phyloP scores from a whole-genome alignment of 2,797 vertebrate species.

The Pteronotus mesoamericanus region DNA sequence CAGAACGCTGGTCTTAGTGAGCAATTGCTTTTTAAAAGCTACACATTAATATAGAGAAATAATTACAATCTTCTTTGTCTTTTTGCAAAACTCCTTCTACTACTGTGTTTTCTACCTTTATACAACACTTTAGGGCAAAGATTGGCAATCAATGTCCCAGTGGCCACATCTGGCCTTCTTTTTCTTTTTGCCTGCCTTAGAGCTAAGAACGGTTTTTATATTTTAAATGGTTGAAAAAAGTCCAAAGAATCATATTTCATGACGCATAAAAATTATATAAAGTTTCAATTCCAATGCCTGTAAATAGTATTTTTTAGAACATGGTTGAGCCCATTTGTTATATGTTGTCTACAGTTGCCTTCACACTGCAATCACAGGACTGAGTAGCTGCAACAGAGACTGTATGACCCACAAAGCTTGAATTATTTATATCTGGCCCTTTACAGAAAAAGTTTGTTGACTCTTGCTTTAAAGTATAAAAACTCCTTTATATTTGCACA shows the following conservation, averaged over 20 bases:
- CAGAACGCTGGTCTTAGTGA: background rate
- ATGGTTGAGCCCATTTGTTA: background rate
- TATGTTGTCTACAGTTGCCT: background rate
- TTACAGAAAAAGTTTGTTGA: background rate
- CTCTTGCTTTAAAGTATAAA: background rate
- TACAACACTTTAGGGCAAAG: background rate
- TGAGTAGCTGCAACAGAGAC: background rate
- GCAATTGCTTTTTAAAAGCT: background rate
- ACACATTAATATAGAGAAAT: background rate
- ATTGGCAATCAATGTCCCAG: background rate
- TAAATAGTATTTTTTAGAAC: background rate
- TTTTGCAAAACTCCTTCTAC: background rate
- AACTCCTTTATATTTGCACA: background rate
- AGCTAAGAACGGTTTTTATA: background rate
- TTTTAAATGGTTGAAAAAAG: background rate
- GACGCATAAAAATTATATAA: background rate
- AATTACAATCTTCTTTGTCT: background rate
- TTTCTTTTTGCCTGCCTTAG: background rate
- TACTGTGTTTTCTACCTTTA: background rate
- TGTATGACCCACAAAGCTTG: background rate
- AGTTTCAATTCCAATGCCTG: background rate
- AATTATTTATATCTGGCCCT: background rate
- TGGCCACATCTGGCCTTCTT: background rate
- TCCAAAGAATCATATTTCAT: background rate
- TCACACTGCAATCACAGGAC: background rate